These are phyloP conservation scores for Mythimna albipuncta DNA, from an alignment of 2,888 invertebrate genomes.

Conservation along the genomic window DNA sequence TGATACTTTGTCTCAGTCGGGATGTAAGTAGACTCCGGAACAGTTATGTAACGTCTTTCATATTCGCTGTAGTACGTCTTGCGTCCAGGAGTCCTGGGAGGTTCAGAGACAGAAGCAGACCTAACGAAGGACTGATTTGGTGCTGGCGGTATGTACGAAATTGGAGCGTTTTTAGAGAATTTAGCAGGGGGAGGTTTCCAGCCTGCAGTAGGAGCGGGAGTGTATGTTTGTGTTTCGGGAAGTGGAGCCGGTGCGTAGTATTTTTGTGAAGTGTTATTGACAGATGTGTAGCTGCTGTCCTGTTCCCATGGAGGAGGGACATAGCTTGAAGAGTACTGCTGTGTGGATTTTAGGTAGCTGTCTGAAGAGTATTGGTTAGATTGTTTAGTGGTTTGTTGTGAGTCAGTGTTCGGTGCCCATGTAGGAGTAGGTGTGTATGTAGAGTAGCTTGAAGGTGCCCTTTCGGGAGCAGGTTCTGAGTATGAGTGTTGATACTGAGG, in stretches of 20 bases:
- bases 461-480: slow-evolving; percentile 75
- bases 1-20: slow-evolving; percentile 84
- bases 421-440: slow-evolving; percentile 80
- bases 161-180: slow-evolving; percentile 81
- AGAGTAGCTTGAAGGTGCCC: slow-evolving; percentile 70
- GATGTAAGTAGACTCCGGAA: slow-evolving; percentile 86
- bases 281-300: slow-evolving; percentile 80
- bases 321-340: slow-evolving; percentile 83
- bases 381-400: slow-evolving; percentile 66
- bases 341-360: slow-evolving; percentile 78
- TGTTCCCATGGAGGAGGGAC: slow-evolving; percentile 89
- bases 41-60: slow-evolving; percentile 87
- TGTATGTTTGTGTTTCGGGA: slow-evolving; percentile 66
- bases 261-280: slow-evolving; percentile 73
- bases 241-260: slow-evolving; percentile 79
- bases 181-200: slow-evolving; percentile 81
- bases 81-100: slow-evolving; percentile 80
- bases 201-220: slow-evolving; percentile 68
- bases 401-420: slow-evolving; percentile 74
- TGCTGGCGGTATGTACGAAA: slow-evolving; percentile 86
- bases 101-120: slow-evolving; percentile 73
- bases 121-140: slow-evolving; percentile 88
- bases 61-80: slow-evolving; percentile 89
- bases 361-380: slow-evolving; percentile 80
- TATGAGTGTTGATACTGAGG: slow-evolving; percentile 73